A percentile compares a stretch with the other conserved stretches of the same genome.
phyloP scores from a whole-genome alignment of 2,113 vertebrate genomes.

The Rousettus leschenaultii region DNA sequence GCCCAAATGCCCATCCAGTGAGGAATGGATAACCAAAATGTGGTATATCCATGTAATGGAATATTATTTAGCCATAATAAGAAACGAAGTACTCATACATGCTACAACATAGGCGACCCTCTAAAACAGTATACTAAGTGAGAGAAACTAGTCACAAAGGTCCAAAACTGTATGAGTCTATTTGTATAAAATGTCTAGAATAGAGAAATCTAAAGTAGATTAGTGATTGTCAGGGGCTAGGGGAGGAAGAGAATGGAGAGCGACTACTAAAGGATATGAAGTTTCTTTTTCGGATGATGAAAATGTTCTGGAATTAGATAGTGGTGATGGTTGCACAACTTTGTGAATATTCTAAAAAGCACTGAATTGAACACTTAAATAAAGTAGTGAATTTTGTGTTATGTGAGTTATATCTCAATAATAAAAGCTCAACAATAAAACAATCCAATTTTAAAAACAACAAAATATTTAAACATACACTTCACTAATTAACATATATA shows the following conservation, averaged over 20 bases:
- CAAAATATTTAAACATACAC: not conserved
- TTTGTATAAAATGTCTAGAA: not conserved
- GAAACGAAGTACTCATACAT: not conserved
- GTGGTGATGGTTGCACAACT: not conserved
- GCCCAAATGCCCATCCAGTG: not conserved
- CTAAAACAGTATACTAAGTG: not conserved
- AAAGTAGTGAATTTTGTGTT: not conserved
- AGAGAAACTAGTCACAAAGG: not conserved
- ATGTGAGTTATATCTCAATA: not conserved
- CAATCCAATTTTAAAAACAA: not conserved
- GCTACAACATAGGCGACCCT: not conserved
- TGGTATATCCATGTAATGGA: not conserved
- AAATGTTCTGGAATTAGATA: not conserved
- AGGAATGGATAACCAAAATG: not conserved
- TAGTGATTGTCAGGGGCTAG: not conserved
- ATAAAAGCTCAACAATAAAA: not conserved
- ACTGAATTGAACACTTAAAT: not conserved
- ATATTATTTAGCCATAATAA: not conserved
- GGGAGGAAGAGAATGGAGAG: not conserved
- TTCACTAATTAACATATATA: not conserved
- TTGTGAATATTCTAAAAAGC: not conserved
- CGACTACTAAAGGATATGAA: not conserved
- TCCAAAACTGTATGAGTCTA: not conserved
- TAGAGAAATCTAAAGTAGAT: not conserved
- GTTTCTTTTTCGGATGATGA: not conserved